Percentiles rank a stretch among this genome's conserved stretches.
phyloP scores from a whole-genome alignment of 2,888 invertebrate species.

The Charanyca ferruginea region DNA sequence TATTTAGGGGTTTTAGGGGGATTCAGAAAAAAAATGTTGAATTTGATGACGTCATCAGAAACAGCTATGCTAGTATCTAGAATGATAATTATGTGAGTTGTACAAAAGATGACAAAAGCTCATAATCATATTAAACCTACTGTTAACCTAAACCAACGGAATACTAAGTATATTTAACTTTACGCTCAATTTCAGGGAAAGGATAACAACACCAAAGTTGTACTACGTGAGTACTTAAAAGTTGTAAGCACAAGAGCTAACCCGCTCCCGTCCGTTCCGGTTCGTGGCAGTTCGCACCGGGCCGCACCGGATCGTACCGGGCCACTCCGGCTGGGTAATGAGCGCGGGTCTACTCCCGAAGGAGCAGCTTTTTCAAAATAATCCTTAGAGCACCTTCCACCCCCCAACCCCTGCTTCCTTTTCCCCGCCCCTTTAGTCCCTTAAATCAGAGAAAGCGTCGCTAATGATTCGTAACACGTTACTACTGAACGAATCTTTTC shows the following conservation, averaged over 20 bases:
- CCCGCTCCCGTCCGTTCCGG: constrained; percentile 4
- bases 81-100: not conserved
- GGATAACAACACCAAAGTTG: constrained; percentile 40
- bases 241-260: constrained; percentile 30
- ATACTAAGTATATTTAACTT: constrained; percentile 30
- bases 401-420: too few relatives aligned
- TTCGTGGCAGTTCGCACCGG: not conserved
- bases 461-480: constrained; percentile 43
- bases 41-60: too few relatives aligned
- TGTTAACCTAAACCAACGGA: constrained; percentile 1
- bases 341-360: constrained; percentile 34
- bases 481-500: constrained; percentile 18
- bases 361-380: constrained; percentile 42
- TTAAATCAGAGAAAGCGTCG: constrained; percentile 34
- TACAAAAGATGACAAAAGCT: not conserved
- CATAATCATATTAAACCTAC: not conserved
- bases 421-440: not conserved
- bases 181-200: constrained; percentile 29
- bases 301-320: not conserved
- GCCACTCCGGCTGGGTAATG: constrained; percentile 29
- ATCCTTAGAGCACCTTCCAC: not conserved
- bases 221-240: constrained; percentile 34
- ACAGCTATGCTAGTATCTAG: too few relatives aligned
- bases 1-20: too few relatives aligned
- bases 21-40: too few relatives aligned